phyloP scores from a whole-genome alignment of 2,888 invertebrate genomes.

The Dolichomitus sp. region DNA sequence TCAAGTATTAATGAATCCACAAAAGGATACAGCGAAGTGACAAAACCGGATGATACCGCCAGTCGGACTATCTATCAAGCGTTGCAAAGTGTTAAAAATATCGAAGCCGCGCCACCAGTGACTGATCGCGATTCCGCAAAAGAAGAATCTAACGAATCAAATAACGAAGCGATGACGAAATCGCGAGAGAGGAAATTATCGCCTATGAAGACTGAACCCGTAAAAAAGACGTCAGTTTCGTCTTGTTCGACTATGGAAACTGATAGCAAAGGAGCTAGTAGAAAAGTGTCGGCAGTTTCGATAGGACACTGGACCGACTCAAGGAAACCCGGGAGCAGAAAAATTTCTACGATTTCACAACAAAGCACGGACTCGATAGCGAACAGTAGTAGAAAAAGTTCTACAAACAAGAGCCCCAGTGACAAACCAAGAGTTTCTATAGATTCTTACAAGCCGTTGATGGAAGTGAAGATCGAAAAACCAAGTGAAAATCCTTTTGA shows the following conservation, averaged over 20 bases:
- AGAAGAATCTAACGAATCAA: background rate
- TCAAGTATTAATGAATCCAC: constrained; percentile 1
- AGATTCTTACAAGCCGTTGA: constrained; percentile 74
- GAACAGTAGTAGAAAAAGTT: constrained; percentile 67
- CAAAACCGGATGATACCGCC: constrained; percentile 1
- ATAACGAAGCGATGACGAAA: background rate
- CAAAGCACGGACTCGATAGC: constrained; percentile 52
- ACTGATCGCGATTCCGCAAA: constrained; percentile 12
- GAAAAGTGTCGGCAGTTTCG: constrained; percentile 69
- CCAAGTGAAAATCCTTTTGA: constrained; percentile 74
- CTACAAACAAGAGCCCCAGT: constrained; percentile 51
- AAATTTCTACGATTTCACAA: constrained; percentile 69
- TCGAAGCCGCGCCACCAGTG: constrained; percentile 56
- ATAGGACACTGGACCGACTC: constrained; percentile 68
- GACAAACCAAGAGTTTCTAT: constrained; percentile 74
- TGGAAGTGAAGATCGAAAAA: constrained; percentile 75
- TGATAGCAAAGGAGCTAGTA: constrained; percentile 49
- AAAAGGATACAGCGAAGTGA: background rate
- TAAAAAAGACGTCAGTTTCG: constrained; percentile 44
- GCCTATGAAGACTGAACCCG: background rate
- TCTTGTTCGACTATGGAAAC: constrained; percentile 54
- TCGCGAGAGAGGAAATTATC: constrained; percentile 17
- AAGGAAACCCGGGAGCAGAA: constrained; percentile 46
- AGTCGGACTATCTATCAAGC: constrained; percentile 55
- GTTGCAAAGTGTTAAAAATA: constrained; percentile 58